phyloP scores from a whole-genome alignment of 2,113 vertebrate genomes.

The Albula goreensis region DNA sequence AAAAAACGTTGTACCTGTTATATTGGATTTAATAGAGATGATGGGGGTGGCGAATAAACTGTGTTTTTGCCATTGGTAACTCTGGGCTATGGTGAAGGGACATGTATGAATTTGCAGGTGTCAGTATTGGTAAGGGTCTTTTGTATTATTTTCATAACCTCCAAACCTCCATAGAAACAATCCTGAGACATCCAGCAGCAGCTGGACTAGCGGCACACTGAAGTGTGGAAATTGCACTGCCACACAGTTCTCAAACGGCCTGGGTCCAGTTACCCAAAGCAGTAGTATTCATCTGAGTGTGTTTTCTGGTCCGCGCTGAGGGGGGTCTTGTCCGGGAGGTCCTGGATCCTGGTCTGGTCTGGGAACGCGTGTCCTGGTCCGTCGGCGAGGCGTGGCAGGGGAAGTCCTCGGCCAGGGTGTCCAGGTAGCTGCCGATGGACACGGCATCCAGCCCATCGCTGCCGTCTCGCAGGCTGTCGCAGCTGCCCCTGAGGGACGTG shows the following conservation, averaged over 20 bases:
- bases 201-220: neutral
- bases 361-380: constrained; percentile 75
- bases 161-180: neutral
- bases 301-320: constrained; percentile 62
- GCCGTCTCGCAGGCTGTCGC: constrained; percentile 71
- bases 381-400: constrained; percentile 73
- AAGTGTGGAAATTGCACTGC: neutral
- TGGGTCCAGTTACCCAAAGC: constrained; percentile 64
- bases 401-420: constrained; percentile 76
- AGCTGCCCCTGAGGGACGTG: constrained; percentile 71
- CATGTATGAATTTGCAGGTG: neutral
- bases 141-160: neutral
- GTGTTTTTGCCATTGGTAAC: neutral
- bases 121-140: neutral
- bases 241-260: neutral
- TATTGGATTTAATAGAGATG: neutral
- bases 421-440: constrained; percentile 80
- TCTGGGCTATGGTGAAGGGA: neutral
- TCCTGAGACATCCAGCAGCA: neutral
- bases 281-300: constrained; percentile 76
- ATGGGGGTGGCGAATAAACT: neutral
- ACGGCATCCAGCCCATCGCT: constrained; percentile 77
- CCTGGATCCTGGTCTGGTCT: constrained; percentile 65
- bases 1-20: neutral
- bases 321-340: constrained; percentile 52